Conservation (phyloP, 2,113 vertebrate species). For the Dromaius novaehollandiae region DNA sequence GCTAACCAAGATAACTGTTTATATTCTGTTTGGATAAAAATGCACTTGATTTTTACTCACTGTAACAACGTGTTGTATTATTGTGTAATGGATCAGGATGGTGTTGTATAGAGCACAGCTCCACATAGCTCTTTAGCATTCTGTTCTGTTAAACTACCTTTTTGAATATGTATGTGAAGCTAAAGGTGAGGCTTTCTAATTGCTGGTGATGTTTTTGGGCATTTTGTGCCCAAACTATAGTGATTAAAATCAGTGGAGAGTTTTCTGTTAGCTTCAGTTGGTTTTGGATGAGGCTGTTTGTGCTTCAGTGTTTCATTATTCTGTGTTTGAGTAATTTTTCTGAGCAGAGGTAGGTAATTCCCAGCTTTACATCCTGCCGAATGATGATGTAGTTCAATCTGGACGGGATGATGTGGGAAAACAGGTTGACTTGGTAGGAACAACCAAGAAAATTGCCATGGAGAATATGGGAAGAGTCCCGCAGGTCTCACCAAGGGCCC, state of each 20-base stretch:
- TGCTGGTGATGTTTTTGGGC: not conserved
- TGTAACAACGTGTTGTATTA: not conserved
- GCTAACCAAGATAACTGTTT: not conserved
- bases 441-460: fast-evolving
- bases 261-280: not conserved
- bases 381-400: not conserved
- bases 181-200: not conserved
- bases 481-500: not conserved
- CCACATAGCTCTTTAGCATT: fast-evolving
- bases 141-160: not conserved
- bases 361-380: not conserved
- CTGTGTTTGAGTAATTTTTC: not conserved
- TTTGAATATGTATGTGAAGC: not conserved
- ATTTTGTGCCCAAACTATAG: not conserved
- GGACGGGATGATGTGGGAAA: fast-evolving
- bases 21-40: not conserved
- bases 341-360: not conserved
- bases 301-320: not conserved
- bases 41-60: not conserved
- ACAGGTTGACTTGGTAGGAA: not conserved
- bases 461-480: not conserved
- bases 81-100: not conserved
- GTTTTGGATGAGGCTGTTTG: not conserved
- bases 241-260: not conserved
- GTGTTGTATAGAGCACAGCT: not conserved